Conservation (phyloP, 2,797 vertebrate genomes). For the Ibycter americanus region DNA sequence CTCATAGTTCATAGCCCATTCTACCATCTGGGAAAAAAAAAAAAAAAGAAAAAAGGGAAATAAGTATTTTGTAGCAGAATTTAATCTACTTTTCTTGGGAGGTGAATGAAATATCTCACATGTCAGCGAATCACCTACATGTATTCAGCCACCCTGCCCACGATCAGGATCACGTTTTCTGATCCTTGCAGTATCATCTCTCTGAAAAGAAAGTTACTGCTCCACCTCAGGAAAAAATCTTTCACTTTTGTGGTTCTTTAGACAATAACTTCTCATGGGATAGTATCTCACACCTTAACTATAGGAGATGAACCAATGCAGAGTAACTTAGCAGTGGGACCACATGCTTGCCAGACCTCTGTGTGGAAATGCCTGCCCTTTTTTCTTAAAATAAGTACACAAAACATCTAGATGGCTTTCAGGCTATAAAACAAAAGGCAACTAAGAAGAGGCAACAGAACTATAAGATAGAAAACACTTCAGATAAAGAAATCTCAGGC, state of each 20-base stretch:
- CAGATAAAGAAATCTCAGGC: slow-evolving; percentile 30
- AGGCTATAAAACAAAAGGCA: not conserved
- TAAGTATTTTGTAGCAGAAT: not conserved
- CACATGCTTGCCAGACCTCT: not conserved
- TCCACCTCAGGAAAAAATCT: not conserved
- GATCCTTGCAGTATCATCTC: not conserved
- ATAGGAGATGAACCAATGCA: not conserved
- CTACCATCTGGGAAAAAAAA: not conserved
- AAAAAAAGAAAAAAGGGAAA: no score
- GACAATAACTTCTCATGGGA: not conserved
- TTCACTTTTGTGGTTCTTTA: not conserved
- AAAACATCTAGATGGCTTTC: not conserved
- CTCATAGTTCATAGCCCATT: not conserved
- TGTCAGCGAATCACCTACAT: not conserved
- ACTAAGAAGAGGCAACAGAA: not conserved
- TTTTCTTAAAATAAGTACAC: slow-evolving; percentile 3
- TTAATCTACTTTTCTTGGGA: not conserved
- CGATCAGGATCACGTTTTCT: not conserved
- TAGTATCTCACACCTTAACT: not conserved
- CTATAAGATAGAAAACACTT: not conserved
- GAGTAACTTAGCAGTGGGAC: not conserved
- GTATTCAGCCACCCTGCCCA: not conserved
- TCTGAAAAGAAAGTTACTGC: not conserved
- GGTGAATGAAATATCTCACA: not conserved
- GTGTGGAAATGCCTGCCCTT: not conserved